Base-by-base conservation (phyloP, 2,888 invertebrate genomes). In the Sarcophaga carnaria region DNA sequence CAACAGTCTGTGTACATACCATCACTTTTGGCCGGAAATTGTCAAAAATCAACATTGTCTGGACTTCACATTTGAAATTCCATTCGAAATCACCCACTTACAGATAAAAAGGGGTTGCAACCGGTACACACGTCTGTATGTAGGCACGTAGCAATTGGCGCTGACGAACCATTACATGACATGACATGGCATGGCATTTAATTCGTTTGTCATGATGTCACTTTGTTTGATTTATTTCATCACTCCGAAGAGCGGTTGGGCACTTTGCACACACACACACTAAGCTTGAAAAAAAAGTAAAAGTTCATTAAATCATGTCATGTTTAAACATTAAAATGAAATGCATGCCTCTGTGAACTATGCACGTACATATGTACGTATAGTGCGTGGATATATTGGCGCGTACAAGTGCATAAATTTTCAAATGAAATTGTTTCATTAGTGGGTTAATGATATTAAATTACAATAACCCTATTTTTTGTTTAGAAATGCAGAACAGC, bases 361-460 rank as follows among this genome's bases (percentile, higher is more conserved):
- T 45, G 1, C 14, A 17, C 54, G 17, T 54, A 49, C 8, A 49
- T 27, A 27, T 4, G 4, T 27, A 27, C 4, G 27, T 37, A 10
- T 37, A 37, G 37, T 37, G 37, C 37, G 37, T 0, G 6, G 8
- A 1, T 37, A 37, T 37, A 37, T 37, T 37, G 8, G 0, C 37
- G 37, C 8, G 37, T 37, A 54, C 54, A 45, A 76, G 76, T 70
- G 75, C 67, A 70, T 64, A 63, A 60, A 59, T 64, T 77, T 8
- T 72, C 27, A 25, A 74, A 77, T 80, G 77, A 66, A 74, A 80
- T 22, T 70, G 63, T 47, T 70, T 83, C 22, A 66, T 78, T 75
- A 83, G 78, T 86, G 64, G 86, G 86, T 86, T 86, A 86, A 17
- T 67, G 70, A 80, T 86, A 83, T 86, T 75, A 77, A 62, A 78